Percentiles rank a stretch among this genome's conserved stretches.
phyloP scores from a whole-genome alignment of 2,888 invertebrate species.

The Metalampra italica region DNA sequence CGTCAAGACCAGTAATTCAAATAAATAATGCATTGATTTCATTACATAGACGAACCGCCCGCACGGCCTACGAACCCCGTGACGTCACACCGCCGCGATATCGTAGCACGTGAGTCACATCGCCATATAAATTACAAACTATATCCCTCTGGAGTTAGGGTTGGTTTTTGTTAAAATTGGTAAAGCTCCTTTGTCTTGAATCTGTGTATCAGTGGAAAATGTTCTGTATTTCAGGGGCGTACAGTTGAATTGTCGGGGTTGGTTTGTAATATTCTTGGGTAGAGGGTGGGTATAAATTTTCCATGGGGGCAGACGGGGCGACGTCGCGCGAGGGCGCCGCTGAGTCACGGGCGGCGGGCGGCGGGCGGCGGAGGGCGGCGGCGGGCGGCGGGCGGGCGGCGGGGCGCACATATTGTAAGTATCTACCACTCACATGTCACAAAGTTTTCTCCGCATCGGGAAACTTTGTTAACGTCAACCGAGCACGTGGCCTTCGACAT shows the following conservation, averaged over 20 bases:
- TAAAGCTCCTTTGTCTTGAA: conserved; percentile 69
- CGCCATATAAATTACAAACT: conserved; percentile 71
- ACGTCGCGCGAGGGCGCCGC: conserved; percentile 76
- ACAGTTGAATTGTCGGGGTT: conserved; percentile 41
- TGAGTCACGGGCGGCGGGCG: conserved; percentile 59
- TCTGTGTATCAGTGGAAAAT: conserved; percentile 30
- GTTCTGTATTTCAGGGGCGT: conserved; percentile 37
- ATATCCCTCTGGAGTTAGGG: conserved; percentile 73
- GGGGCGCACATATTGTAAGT: conserved; percentile 70
- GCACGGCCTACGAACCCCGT: conserved; percentile 38
- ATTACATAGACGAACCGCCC: conserved; percentile 15
- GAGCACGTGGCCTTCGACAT: conserved; percentile 75
- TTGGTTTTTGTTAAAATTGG: conserved; percentile 72
- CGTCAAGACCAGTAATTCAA: not conserved
- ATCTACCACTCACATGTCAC: conserved; percentile 76
- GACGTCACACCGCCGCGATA: conserved; percentile 68
- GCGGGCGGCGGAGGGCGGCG: too few species aligned
- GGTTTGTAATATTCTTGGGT: conserved; percentile 63
- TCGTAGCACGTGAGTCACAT: conserved; percentile 64
- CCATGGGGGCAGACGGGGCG: conserved; percentile 77
- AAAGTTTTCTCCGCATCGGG: conserved; percentile 76
- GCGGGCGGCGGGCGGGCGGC: conserved; percentile 24
- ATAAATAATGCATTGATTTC: not conserved
- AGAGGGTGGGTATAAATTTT: conserved; percentile 77
- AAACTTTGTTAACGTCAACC: conserved; percentile 78